A percentile compares a stretch with the other conserved stretches of the same genome.
phyloP scores from a whole-genome alignment of 2,888 invertebrate species.

The Catocala fraxini region DNA sequence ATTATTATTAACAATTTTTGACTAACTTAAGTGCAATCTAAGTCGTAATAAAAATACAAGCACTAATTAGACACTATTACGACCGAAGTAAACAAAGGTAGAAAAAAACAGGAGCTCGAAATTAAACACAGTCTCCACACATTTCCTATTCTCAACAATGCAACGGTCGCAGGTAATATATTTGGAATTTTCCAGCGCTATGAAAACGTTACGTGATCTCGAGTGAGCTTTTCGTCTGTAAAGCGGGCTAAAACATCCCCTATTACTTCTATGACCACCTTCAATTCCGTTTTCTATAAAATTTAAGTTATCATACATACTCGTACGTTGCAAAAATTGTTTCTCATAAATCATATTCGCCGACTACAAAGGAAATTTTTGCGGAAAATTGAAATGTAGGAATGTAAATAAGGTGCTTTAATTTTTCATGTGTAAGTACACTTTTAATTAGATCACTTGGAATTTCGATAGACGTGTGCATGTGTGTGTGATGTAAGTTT shows the following conservation, averaged over 20 bases:
- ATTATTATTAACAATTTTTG: no score
- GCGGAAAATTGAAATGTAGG: slow-evolving; percentile 33
- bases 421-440: slow-evolving; percentile 19
- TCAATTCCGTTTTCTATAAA: slow-evolving; percentile 37
- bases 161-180: slow-evolving; percentile 69
- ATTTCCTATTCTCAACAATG: slow-evolving; percentile 63
- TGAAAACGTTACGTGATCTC: slow-evolving; percentile 79
- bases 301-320: slow-evolving; percentile 48
- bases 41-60: no score
- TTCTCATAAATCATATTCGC: slow-evolving; percentile 13
- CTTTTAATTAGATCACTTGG: slow-evolving; percentile 41
- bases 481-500: slow-evolving; percentile 37
- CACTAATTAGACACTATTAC: no score
- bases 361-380: slow-evolving; percentile 45
- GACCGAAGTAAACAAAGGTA: slow-evolving; percentile 10
- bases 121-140: slow-evolving; percentile 43
- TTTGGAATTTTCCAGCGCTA: slow-evolving; percentile 75
- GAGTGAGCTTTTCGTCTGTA: slow-evolving; percentile 58
- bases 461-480: slow-evolving; percentile 22
- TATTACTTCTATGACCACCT: slow-evolving; percentile 59
- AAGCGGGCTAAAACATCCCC: slow-evolving; percentile 62
- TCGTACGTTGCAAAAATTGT: slow-evolving; percentile 27
- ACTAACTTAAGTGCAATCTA: no score
- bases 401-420: slow-evolving; percentile 15
- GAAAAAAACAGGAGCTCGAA: slow-evolving; percentile 20